Percentiles rank a stretch among this genome's conserved stretches.
Evolutionary conservation across 2,797 vertebrate species (phyloP).

Genomic region (Rhynchotus rufescens): DNA sequence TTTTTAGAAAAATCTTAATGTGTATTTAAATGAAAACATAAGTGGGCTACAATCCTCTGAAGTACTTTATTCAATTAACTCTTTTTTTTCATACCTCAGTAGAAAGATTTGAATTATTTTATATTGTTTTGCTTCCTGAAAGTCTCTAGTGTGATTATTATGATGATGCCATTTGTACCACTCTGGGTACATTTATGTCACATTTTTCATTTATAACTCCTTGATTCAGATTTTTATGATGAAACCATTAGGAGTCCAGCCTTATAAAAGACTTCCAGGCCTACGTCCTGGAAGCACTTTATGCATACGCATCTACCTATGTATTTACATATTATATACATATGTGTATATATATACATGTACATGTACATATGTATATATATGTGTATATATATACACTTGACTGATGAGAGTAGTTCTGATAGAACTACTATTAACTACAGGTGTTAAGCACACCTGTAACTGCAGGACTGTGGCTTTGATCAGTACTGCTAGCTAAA

Average conservation of each 20-base stretch:
- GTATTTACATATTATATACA: too few relatives aligned
- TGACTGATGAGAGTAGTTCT: background rate
- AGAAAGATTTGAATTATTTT: slow-evolving; percentile 75
- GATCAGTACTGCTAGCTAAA: background rate
- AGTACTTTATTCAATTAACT: slow-evolving; percentile 77
- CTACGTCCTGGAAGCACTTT: background rate
- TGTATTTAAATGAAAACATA: slow-evolving; percentile 78
- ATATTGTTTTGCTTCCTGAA: slow-evolving; percentile 69
- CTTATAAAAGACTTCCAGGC: background rate
- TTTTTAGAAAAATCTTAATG: slow-evolving; percentile 74
- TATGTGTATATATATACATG: too few relatives aligned
- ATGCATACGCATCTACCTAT: background rate
- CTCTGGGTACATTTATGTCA: slow-evolving; percentile 26
- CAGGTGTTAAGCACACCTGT: background rate
- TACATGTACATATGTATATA: too few relatives aligned
- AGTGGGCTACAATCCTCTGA: slow-evolving; percentile 73
- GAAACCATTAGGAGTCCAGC: slow-evolving; percentile 32
- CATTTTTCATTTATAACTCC: slow-evolving; percentile 52
- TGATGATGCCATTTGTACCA: slow-evolving; percentile 65
- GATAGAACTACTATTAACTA: too few relatives aligned
- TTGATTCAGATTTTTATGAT: slow-evolving; percentile 51
- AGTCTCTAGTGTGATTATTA: slow-evolving; percentile 43
- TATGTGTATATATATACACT: background rate
- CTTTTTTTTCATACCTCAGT: slow-evolving; percentile 56
- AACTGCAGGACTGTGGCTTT: background rate